Conservation (phyloP, 1,140 invertebrate genomes). For the Drosophila carrolli region DNA sequence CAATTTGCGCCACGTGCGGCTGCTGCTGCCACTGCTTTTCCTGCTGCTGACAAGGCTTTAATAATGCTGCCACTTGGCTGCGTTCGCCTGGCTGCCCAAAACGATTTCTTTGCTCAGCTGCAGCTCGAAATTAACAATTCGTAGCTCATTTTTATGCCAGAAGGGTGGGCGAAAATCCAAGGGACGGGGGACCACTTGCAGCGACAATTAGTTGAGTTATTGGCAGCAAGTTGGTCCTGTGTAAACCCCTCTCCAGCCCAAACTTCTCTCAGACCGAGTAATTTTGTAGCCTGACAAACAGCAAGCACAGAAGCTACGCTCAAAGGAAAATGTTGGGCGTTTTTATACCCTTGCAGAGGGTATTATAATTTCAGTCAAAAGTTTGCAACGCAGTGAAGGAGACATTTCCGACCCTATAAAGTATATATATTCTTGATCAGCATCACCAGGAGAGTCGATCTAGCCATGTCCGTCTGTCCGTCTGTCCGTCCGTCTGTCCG, state of each 20-base stretch:
- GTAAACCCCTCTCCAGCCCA: background rate
- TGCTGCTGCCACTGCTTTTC: conserved; percentile 2
- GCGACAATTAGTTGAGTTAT: conserved; percentile 53
- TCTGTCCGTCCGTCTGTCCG: no score
- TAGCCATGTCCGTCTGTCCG: no score
- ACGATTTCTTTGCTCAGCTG: conserved; percentile 42
- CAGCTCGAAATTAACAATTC: conserved; percentile 51
- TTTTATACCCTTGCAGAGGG: no score
- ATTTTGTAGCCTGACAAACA: conserved; percentile 29
- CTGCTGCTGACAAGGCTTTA: conserved; percentile 48
- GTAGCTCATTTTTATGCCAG: conserved; percentile 50
- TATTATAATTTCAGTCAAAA: no score
- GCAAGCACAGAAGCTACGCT: background rate
- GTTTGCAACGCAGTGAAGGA: no score
- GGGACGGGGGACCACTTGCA: conserved; percentile 29
- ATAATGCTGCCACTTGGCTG: conserved; percentile 48
- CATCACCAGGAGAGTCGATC: no score
- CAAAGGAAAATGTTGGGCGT: conserved; percentile 7
- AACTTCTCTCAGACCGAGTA: conserved; percentile 8
- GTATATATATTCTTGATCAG: no score
- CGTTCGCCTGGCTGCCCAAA: conserved; percentile 26
- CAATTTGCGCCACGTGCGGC: conserved; percentile 61
- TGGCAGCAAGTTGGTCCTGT: conserved; percentile 25
- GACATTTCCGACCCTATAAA: no score
- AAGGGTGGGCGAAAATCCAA: background rate